These are phyloP conservation scores for Cataglyphis albicans DNA, from an alignment of 2,888 invertebrate species.

Conservation along the genomic window DNA sequence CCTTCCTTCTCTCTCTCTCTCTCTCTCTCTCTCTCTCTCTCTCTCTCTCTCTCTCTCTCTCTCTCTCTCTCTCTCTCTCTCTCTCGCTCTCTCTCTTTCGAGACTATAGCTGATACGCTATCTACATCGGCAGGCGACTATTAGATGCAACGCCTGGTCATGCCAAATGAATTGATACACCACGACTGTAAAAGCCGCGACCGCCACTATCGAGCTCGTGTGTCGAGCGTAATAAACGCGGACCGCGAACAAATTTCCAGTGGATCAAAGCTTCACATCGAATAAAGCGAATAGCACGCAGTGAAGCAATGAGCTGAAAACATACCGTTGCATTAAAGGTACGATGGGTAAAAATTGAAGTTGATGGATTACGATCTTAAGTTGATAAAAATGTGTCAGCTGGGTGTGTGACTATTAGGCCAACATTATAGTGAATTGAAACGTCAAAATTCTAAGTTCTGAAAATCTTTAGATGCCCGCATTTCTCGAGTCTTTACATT, in stretches of 20 bases:
- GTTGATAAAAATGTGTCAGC: not conserved
- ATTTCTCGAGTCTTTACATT: not conserved
- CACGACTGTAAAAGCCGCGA: not conserved
- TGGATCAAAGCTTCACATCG: not conserved
- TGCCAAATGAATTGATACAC: slow-evolving; percentile 31
- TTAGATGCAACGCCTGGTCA: slow-evolving; percentile 6
- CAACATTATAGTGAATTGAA: not conserved
- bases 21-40: too few relatives aligned
- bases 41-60: not conserved
- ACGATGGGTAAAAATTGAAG: slow-evolving; percentile 1
- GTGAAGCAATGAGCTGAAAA: not conserved
- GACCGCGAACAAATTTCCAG: not conserved
- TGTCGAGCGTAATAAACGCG: slow-evolving; percentile 17
- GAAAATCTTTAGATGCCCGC: not conserved
- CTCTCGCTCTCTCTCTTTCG: too few relatives aligned
- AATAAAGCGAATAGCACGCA: not conserved
- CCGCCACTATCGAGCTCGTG: not conserved
- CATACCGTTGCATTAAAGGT: not conserved
- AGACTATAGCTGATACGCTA: not conserved
- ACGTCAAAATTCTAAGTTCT: not conserved
- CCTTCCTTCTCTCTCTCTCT: not conserved
- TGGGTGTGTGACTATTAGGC: not conserved
- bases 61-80: too few relatives aligned
- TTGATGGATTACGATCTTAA: not conserved
- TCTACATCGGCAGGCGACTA: not conserved